A percentile compares a stretch with the other conserved stretches of the same genome.
phyloP scores from a whole-genome alignment of 2,113 vertebrate species.

The Cervus canadensis region DNA sequence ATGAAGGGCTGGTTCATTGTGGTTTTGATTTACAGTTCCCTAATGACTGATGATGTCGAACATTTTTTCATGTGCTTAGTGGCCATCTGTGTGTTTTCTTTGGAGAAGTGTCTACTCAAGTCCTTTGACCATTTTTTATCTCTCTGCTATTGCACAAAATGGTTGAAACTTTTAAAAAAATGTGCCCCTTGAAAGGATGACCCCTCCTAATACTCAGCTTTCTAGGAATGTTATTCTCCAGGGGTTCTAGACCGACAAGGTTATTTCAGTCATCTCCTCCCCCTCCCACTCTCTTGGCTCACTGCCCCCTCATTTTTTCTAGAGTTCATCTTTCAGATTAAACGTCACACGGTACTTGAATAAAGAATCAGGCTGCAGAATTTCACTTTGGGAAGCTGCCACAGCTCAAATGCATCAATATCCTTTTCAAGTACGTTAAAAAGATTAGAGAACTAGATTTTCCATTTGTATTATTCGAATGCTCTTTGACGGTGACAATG shows the following conservation, averaged over 20 bases:
- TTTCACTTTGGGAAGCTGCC: neutral
- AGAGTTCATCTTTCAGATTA: neutral
- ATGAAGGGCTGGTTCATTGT: neutral
- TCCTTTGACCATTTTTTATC: neutral
- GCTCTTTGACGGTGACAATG: neutral
- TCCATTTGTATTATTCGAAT: neutral
- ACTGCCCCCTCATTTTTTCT: neutral
- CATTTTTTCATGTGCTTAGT: neutral
- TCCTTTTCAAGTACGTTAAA: neutral
- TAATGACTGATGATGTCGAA: accelerated
- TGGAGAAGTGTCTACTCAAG: neutral
- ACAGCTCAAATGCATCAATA: neutral
- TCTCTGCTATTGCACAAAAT: neutral
- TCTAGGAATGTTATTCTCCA: neutral
- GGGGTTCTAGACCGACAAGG: neutral
- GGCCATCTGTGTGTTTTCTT: neutral
- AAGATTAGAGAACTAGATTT: neutral
- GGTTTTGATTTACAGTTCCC: neutral
- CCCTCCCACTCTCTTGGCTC: neutral
- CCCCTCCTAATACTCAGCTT: neutral
- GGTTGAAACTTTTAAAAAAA: neutral
- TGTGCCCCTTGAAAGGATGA: neutral
- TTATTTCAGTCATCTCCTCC: too few species aligned
- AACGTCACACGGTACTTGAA: neutral
- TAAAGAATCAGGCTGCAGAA: neutral